Conservation (phyloP, 2,113 vertebrate species). For the Scophthalmus maximus region DNA sequence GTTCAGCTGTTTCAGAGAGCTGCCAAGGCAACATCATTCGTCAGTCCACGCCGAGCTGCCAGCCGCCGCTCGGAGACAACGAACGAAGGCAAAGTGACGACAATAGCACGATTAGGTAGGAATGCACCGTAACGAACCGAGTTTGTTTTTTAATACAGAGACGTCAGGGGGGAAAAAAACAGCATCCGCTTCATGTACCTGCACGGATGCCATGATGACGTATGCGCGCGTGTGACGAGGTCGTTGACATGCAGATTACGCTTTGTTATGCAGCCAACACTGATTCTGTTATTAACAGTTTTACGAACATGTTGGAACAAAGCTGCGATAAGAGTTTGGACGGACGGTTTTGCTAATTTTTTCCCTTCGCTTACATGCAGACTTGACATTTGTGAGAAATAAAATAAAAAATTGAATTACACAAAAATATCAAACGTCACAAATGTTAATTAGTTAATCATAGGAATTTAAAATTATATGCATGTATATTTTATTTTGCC, state of each 20-base stretch:
- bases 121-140: background rate
- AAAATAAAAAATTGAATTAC: too few relatives aligned
- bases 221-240: background rate
- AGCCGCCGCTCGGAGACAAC: background rate
- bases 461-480: too few relatives aligned
- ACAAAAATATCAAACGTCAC: too few relatives aligned
- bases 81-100: slow-evolving; percentile 25
- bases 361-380: too few relatives aligned
- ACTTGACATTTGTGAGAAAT: too few relatives aligned
- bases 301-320: background rate
- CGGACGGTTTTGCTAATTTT: background rate
- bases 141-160: slow-evolving; percentile 11
- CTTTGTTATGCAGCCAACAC: background rate
- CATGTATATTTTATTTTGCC: too few relatives aligned
- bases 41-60: slow-evolving; percentile 29
- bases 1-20: slow-evolving; percentile 65
- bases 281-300: background rate
- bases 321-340: background rate
- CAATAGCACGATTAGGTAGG: slow-evolving; percentile 27
- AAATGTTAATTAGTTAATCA: too few relatives aligned
- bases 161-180: slow-evolving; percentile 1
- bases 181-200: background rate
- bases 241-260: too few relatives aligned
- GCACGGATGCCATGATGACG: background rate
- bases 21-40: slow-evolving; percentile 52